A percentile compares a stretch with the other conserved stretches of the same genome.
Conservation (phyloP, 1,140 invertebrate species). For the Danaus melanippus region DNA sequence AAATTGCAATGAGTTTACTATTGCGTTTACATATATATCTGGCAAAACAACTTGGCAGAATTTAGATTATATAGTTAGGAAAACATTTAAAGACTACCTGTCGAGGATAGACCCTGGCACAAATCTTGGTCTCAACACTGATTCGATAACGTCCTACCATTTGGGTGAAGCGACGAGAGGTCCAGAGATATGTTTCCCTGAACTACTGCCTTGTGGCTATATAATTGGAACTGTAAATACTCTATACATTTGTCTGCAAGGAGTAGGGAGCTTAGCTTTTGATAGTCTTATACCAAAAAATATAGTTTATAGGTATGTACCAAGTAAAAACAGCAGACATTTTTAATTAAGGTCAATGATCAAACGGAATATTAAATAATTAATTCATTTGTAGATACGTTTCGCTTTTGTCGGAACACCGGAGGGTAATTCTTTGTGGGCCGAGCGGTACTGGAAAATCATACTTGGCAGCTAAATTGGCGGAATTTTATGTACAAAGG, state of each 20-base stretch:
- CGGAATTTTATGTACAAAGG: constrained; percentile 87
- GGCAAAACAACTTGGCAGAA: constrained; percentile 96
- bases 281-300: constrained; percentile 97
- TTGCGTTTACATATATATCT: constrained; percentile 91
- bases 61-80: constrained; percentile 90
- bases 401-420: constrained; percentile 90
- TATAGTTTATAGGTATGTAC: constrained; percentile 87
- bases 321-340: neutral
- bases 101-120: constrained; percentile 92
- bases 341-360: too few relatives aligned
- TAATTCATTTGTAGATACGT: constrained; percentile 75
- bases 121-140: constrained; percentile 90
- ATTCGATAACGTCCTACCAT: constrained; percentile 93
- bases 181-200: constrained; percentile 82
- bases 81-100: constrained; percentile 96
- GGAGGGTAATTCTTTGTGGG: constrained; percentile 94
- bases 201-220: constrained; percentile 94
- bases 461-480: constrained; percentile 94
- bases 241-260: constrained; percentile 87
- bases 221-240: constrained; percentile 88
- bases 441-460: constrained; percentile 98
- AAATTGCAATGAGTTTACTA: constrained; percentile 78
- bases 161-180: constrained; percentile 88
- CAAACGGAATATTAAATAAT: too few relatives aligned
- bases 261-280: constrained; percentile 94